Evolutionary conservation across 2,888 invertebrate species (phyloP), one percentile per base, ranked within the genome.

Genomic region (Morpho achilles): DNA sequence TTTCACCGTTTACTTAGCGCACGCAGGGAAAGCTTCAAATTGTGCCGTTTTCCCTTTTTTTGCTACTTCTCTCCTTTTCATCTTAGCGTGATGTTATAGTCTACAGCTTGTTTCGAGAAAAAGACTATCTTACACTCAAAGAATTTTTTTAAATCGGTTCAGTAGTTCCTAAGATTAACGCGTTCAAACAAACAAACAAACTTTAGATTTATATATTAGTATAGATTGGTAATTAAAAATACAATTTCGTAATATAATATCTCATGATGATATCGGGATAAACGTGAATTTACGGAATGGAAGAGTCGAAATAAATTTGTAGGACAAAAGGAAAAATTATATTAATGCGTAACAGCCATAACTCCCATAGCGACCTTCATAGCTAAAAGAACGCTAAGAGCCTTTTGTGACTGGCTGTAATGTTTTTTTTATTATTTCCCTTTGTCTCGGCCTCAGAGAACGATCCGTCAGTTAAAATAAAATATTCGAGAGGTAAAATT

Each of bases 401-500:
- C 75, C 74, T 76, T 82, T 84, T 85, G 78, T 79, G 68, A 80
- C 76, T 73, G 71, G 67, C 72, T 70, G 66, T 69, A 73, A 75
- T 76, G 79, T 80, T 73, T 80, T 32, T 32, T 80, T 76, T 79
- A 74, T 76, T 79, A 76, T 80, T 80, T 80, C 77, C 76, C 76
- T 84, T 84, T 84, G 80, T 82, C 79, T 81, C 70, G 66, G 66
- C 73, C 74, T 73, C 75, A 63, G 69, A 78, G 73, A 69, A 69
- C 64, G 63, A 60, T 66, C 71, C 71, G 73, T 73, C 77, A 75
- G 79, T 49, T 76, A 72, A 74, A 82, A 76, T 80, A 79, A 84
- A 85, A 81, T 80, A 84, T 81, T 82, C 73, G 79, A 75, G 74
- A 80, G 79, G 79, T 80, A 72, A 80, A 83, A 83, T 83, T 69